Evolutionary conservation across 2,113 vertebrate species (phyloP), one percentile per base, ranked within the genome.

Genomic region (Nansenia antarctica): DNA sequence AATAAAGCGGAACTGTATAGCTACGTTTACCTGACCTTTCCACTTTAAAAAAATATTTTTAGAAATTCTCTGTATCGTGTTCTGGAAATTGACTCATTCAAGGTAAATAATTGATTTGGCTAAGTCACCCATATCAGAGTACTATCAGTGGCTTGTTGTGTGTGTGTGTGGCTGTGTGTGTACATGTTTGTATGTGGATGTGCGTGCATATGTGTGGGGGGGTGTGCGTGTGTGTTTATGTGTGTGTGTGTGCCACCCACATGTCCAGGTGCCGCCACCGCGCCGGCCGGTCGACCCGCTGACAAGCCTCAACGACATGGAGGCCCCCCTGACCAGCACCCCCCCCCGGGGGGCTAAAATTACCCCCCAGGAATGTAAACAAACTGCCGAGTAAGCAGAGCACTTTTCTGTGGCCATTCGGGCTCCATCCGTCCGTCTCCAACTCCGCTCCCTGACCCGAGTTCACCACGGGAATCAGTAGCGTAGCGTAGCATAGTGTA

Each of bases 321-420:
- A 52, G 67, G n/a, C 1, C 83, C 82, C 79, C 82, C 80, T 69
- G 77, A 67, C 69, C 67, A 64, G 45, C 73, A 32, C 62, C 59
- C 35, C 54, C 26, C 67, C 82, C 77, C 62, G 72, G 68, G 84
- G 82, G 87, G 88, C 86, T 91, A 91, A 91, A 91, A 90, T 90
- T 91, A 91, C 89, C 85, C 76, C 8, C 76, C 73, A 86, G 90
- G 91, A 92, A 91, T 92, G 91, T 91, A 92, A 92, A 91, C 89
- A 92, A 75, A 88, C 81, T 88, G 88, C 87, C 22, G 88, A 90
- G 88, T 90, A 89, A 91, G 90, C 90, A 86, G 81, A 82, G 73
- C 3, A 73, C 73, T 88, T 80, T 31, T 85, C 82, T 85, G 73
- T 79, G 67, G 74, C 79, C 45, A 20, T n/a, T 49, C 20, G 2